Conservation (phyloP, 2,888 invertebrate genomes). For the Dromius quadrimaculatus region DNA sequence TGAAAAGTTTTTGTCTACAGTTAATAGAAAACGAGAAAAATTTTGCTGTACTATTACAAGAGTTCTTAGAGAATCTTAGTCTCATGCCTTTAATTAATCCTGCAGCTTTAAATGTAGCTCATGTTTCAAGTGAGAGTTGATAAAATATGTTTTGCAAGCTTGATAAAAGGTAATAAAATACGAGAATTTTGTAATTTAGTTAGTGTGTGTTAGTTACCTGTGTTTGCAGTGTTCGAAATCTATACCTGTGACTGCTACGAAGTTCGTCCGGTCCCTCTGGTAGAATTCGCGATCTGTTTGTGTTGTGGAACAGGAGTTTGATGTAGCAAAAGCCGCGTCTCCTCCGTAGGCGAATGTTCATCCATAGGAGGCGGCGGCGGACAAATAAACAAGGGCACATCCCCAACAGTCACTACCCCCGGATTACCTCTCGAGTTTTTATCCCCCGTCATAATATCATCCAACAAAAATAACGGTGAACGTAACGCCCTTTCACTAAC, state of each 20-base stretch:
- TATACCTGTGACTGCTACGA: constrained; percentile 67
- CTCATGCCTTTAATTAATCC: no score
- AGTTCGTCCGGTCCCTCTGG: constrained; percentile 63
- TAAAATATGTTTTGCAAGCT: no score
- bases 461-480: constrained; percentile 65
- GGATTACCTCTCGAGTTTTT: constrained; percentile 58
- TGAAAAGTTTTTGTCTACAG: no score
- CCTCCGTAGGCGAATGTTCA: constrained; percentile 69
- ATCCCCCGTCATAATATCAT: constrained; percentile 65
- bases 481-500: constrained; percentile 62
- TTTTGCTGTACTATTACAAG: no score
- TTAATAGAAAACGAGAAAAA: no score
- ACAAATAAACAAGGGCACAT: constrained; percentile 68
- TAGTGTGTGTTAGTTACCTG: constrained; percentile 34
- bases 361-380: constrained; percentile 70
- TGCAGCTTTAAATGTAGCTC: no score
- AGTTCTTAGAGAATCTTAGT: no score
- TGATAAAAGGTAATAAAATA: no score
- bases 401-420: constrained; percentile 55
- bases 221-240: constrained; percentile 13
- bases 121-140: no score
- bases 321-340: constrained; percentile 66
- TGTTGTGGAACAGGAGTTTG: constrained; percentile 53
- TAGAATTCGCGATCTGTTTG: constrained; percentile 61
- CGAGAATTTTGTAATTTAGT: neutral